Evolutionary conservation across 2,888 invertebrate genomes (phyloP).

Genomic region (Phyllotreta striolata): DNA sequence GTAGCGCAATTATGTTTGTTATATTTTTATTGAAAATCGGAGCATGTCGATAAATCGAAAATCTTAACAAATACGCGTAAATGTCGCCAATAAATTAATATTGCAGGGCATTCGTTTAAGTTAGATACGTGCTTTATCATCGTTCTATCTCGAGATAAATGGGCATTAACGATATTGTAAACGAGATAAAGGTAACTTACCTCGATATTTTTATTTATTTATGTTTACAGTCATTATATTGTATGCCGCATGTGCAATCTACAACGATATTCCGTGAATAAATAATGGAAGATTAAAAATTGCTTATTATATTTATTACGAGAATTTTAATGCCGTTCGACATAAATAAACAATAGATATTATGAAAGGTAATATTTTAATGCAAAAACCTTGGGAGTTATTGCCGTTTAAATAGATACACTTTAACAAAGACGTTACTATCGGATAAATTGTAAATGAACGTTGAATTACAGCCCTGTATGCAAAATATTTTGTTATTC

Average conservation of each 20-base stretch:
- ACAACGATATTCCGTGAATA: neutral
- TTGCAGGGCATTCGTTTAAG: too few species aligned
- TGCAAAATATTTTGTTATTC: too few species aligned
- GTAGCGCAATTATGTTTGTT: too few species aligned
- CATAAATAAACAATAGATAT: conserved; percentile 13
- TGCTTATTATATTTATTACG: conserved; percentile 12
- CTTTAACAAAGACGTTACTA: too few species aligned
- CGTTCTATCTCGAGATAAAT: conserved; percentile 2
- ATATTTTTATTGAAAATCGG: too few species aligned
- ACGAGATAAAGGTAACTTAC: conserved; percentile 3
- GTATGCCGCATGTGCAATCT: conserved; percentile 4
- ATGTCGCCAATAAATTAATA: too few species aligned
- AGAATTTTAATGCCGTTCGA: neutral
- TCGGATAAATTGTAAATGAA: too few species aligned
- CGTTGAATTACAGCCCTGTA: too few species aligned
- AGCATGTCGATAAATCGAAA: too few species aligned
- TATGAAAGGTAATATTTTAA: conserved; percentile 12
- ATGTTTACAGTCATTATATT: conserved; percentile 2
- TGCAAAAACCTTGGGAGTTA: conserved; percentile 4
- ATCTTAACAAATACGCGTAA: too few species aligned
- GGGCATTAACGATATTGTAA: conserved; percentile 1
- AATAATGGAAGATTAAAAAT: conserved; percentile 7
- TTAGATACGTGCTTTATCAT: conserved; percentile 7
- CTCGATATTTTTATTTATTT: conserved; percentile 7
- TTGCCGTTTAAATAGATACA: conserved; percentile 3